Base-by-base conservation (phyloP, 1,140 invertebrate genomes). In the Adoxophyes honmai region DNA sequence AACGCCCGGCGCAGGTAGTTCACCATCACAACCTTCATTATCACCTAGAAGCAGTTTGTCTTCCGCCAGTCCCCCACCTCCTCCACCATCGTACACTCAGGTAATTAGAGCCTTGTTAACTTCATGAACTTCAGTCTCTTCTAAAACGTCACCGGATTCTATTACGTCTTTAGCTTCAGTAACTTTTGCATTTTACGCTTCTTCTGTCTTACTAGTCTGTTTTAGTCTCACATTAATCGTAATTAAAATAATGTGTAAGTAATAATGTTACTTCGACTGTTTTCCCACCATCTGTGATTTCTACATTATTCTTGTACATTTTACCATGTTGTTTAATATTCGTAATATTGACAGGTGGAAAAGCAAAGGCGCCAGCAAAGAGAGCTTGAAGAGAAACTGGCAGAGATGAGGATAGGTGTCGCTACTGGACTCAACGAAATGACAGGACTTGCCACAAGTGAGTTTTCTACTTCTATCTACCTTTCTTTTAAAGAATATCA, bases 41-140 rank as follows among this genome's bases (percentile, higher is more conserved):
- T 96, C 95, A 2, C 95, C 96, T 0, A 90, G 95, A 63, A 97
- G 96, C 72, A 96, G 96, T 59, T 79, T 97, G 8, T 96, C 95
- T 8, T 96, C 96, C 48, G 94, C 96, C 21, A 95, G 95, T 69
- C 95, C 96, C n/a, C 89, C 92, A 4, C 91, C 93, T 1, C 93
- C 93, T 0, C 93, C 93, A 1, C 93, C 93, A 0, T 91, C 94
- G 0, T 93, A 94, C 67, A 93, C 93, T 68, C 93, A 94, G 78
- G 89, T 93, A 55, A 60, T n/a, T 28, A 6, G 6, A 28, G 2
- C 6, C 21, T 28, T 28, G n/a, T n/a, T n/a, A n/a, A n/a, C n/a
- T n/a, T n/a, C n/a, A n/a, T n/a, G n/a, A n/a, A n/a, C n/a, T n/a
- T n/a, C n/a, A n/a, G n/a, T n/a, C n/a, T n/a, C n/a, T n/a, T n/a